Base-by-base conservation (phyloP, 2,113 vertebrate genomes). In the Hymenochirus boettgeri region DNA sequence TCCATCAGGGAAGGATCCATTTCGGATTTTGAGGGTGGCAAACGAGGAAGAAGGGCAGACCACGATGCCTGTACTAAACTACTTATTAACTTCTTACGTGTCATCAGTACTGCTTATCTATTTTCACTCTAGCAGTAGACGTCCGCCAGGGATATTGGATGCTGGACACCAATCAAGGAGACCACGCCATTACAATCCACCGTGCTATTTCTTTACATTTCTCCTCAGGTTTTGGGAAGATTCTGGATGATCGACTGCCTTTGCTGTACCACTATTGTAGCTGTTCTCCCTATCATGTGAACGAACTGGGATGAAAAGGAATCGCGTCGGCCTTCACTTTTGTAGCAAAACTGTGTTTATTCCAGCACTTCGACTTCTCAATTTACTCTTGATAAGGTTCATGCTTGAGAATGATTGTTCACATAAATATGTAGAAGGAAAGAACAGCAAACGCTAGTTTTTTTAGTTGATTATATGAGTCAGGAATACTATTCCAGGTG, bases 171-270 rank as follows among this genome's bases (percentile, higher is more conserved):
- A 73, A 95, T 95, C 83, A 98, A 90, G 21, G 96, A 98, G 80
- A 99, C 96, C 71, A 99, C 94, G 60, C 96, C 96, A 23, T 99
- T 99, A 82, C 96, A 98, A 65, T 99, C 96, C 76, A 99, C 96
- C 0, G 96, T 91, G 92, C 96, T 99, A 90, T 95, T 97, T 80
- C 94, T 85, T 82, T 98, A 98, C 18, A 62, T 82, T 91, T 46
- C 93, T 93, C 31, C 92, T 90, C 24, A 92, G 88, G 69, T 84
- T 80, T n/a, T 93, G 94, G 79, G 96, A 92, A 72, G 97, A 90
- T 69, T 92, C 91, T 0, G 95, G 95, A 0, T 94, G 96, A 60
- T 85, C 79, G 79, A 87, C 89, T 76, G 92, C 93, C 62, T 95
- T 93, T 84, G 93, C 97, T 87, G 93, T 93, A 72, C 94, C 95